phyloP scores from a whole-genome alignment of 2,888 invertebrate species.

The Callinectes sapidus region DNA sequence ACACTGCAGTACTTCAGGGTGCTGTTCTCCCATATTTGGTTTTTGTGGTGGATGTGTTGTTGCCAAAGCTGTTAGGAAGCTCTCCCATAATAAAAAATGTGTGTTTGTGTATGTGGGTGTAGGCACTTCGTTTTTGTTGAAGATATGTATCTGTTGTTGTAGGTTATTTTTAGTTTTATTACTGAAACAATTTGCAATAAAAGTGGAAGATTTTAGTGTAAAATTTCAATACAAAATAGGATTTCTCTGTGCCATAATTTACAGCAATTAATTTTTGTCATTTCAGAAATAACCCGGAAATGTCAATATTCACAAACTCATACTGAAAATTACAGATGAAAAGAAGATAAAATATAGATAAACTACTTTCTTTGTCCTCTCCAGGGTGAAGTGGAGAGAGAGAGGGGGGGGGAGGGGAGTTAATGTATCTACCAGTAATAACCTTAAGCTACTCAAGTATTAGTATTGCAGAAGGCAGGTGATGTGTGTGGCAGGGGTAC shows the following conservation, averaged over 20 bases:
- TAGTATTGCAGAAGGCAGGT: neutral
- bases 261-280: neutral
- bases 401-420: neutral
- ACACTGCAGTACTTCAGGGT: neutral
- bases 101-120: neutral
- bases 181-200: neutral
- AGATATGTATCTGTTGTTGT: conserved; percentile 33
- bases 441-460: neutral
- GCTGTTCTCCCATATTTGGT: neutral
- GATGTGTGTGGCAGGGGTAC: neutral
- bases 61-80: neutral
- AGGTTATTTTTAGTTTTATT: neutral
- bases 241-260: neutral
- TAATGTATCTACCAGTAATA: neutral
- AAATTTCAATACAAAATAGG: neutral
- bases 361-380: neutral
- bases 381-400: neutral
- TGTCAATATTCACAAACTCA: neutral
- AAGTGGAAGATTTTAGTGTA: neutral
- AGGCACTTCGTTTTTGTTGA: conserved; percentile 37
- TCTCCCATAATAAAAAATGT: conserved; percentile 9
- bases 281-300: neutral
- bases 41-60: neutral
- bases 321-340: neutral
- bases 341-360: neutral